Evolutionary conservation across 2,113 vertebrate genomes (phyloP).

Genomic region (Gnathonemus longibarbis): DNA sequence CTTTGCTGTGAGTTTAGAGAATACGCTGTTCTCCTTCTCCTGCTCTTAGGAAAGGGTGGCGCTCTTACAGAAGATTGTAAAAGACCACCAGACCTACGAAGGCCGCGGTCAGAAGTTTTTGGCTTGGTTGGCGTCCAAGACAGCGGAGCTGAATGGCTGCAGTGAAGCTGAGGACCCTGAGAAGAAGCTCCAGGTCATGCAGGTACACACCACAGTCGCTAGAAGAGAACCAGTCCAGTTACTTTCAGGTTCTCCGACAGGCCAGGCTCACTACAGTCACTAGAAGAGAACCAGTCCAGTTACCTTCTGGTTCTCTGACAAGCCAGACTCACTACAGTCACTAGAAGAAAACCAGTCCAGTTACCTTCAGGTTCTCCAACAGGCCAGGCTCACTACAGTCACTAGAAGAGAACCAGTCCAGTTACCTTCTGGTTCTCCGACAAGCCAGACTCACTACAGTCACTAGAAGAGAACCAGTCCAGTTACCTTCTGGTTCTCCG

Average conservation of each 20-base stretch:
- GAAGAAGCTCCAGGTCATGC: constrained; percentile 60
- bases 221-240: neutral
- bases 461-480: no score
- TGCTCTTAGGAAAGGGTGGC: constrained; percentile 67
- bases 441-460: no score
- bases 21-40: neutral
- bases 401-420: neutral
- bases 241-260: neutral
- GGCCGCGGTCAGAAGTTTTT: constrained; percentile 61
- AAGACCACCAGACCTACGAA: constrained; percentile 70
- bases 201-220: constrained; percentile 56
- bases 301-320: neutral
- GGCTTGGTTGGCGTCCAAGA: constrained; percentile 68
- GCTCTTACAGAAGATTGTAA: constrained; percentile 68
- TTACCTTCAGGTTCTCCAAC: neutral
- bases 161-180: constrained; percentile 47
- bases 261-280: neutral
- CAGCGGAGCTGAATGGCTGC: constrained; percentile 65
- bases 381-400: neutral
- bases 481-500: neutral
- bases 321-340: neutral
- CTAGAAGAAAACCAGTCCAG: neutral
- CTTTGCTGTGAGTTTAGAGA: neutral
- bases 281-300: neutral
- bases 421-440: no score